Base-by-base conservation (phyloP, 2,797 vertebrate genomes). In the Clamator glandarius region DNA sequence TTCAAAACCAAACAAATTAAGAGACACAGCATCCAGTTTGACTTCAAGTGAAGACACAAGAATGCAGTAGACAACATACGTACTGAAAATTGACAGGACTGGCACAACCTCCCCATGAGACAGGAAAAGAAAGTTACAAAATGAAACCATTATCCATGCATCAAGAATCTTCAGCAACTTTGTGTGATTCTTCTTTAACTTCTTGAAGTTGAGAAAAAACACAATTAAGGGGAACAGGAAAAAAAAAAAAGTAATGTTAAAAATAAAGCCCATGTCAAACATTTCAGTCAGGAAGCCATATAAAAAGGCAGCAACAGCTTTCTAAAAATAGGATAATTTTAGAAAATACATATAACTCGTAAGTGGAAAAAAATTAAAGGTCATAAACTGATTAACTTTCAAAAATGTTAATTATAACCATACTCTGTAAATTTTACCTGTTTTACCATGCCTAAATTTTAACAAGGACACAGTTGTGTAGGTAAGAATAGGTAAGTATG, bases 11-110 rank as follows among this genome's bases (percentile, higher is more conserved):
- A 35, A 73, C 42, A 35, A 69, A 51, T 50, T 15, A 58, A 69
- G 15, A 5, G 24, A 62, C 9, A 18, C 0, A 6, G 42, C 11
- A 39, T 10, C 24, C 51, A 17, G 31, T 39, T 52, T 55, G n/a
- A 70, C 77, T 77, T 52, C 39, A 80, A 28, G 7, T 12, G 31
- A 87, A 11, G 16, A 31, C 15, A 86, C 31, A 58, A 75, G 6
- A 86, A 85, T 7, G 23, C 23, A 67, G 5, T 0, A 39, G 39
- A 19, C 1, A 0, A 79, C 13, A 72, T 2, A 58, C 31, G 24
- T 1, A 28, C 6, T 16, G 13, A 33, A 81, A 59, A 83, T 12
- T 44, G 21, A 36, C 14, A 59, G 5, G 18, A 78, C 82, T 6
- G 13, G 21, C 35, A 67, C n/a, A 73, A 54, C 8, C 42, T 54